Percentiles rank a stretch among this genome's conserved stretches.
These are phyloP conservation scores for Argya squamiceps DNA, from an alignment of 2,797 vertebrate genomes.

Conservation along the genomic window DNA sequence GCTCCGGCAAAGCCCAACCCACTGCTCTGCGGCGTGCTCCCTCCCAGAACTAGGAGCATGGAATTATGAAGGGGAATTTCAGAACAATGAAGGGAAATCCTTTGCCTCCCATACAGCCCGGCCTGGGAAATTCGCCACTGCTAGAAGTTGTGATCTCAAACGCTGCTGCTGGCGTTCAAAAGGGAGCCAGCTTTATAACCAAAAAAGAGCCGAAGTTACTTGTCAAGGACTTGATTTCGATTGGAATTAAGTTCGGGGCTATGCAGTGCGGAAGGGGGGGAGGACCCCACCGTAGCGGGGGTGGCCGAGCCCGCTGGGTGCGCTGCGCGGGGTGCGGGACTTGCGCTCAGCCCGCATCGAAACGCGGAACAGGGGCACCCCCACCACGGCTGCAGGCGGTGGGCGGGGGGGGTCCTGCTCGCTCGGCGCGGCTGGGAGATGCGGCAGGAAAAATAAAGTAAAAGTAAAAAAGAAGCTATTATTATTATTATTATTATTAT, in stretches of 20 bases:
- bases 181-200: neutral
- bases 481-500: neutral
- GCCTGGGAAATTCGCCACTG: slow-evolving; percentile 6
- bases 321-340: too few species aligned
- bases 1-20: neutral
- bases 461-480: neutral
- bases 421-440: neutral
- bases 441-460: neutral
- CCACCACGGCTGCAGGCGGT: neutral
- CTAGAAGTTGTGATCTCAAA: neutral
- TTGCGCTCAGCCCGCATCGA: neutral
- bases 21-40: neutral
- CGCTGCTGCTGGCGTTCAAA: neutral
- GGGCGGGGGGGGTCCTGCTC: neutral
- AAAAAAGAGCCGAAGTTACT: neutral
- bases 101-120: neutral
- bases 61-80: slow-evolving; percentile 26
- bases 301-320: too few species aligned
- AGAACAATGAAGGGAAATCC: slow-evolving; percentile 70
- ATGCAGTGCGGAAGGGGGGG: neutral
- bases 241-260: neutral
- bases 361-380: neutral
- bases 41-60: neutral
- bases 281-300: neutral
- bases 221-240: neutral